Percentiles rank a stretch among this genome's conserved stretches.
Evolutionary conservation across 2,888 invertebrate species (phyloP).

Genomic region (Crocallis elinguaria): DNA sequence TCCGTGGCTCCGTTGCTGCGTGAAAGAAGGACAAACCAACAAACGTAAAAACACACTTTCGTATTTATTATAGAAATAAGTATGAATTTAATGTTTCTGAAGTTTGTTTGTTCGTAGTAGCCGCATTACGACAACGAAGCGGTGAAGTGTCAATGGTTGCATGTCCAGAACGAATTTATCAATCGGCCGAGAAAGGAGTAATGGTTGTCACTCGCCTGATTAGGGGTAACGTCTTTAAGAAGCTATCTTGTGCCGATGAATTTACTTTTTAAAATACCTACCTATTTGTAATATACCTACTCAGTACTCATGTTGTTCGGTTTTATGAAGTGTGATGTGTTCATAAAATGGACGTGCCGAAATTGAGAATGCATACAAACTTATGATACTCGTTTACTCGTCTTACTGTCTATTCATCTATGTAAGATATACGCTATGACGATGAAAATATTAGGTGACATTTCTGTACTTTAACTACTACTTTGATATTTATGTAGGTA

Average conservation of each 20-base stretch:
- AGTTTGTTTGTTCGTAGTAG: conserved; percentile 16
- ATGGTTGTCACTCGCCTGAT: conserved; percentile 59
- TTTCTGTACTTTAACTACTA: too few relatives aligned
- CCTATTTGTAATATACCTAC: too few relatives aligned
- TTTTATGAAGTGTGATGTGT: conserved; percentile 10
- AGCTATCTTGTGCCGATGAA: conserved; percentile 8
- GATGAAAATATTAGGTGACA: too few relatives aligned
- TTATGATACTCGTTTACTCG: background rate
- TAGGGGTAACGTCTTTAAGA: conserved; percentile 31
- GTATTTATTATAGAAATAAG: too few relatives aligned
- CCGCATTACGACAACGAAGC: conserved; percentile 37
- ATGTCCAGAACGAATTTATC: conserved; percentile 80
- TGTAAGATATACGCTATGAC: too few relatives aligned
- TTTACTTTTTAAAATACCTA: too few relatives aligned
- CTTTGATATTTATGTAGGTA: too few relatives aligned
- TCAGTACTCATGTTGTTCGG: conserved; percentile 1
- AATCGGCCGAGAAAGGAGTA: conserved; percentile 69
- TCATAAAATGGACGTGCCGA: conserved; percentile 4
- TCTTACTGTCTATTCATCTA: too few relatives aligned
- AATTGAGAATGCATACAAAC: background rate
- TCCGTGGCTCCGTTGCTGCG: too few relatives aligned
- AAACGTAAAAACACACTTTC: too few relatives aligned
- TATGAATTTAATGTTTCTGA: conserved; percentile 2
- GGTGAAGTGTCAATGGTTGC: conserved; percentile 81
- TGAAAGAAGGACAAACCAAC: too few relatives aligned